These are phyloP conservation scores for Quiscalus mexicanus DNA, from an alignment of 2,113 vertebrate genomes.

Conservation along the genomic window DNA sequence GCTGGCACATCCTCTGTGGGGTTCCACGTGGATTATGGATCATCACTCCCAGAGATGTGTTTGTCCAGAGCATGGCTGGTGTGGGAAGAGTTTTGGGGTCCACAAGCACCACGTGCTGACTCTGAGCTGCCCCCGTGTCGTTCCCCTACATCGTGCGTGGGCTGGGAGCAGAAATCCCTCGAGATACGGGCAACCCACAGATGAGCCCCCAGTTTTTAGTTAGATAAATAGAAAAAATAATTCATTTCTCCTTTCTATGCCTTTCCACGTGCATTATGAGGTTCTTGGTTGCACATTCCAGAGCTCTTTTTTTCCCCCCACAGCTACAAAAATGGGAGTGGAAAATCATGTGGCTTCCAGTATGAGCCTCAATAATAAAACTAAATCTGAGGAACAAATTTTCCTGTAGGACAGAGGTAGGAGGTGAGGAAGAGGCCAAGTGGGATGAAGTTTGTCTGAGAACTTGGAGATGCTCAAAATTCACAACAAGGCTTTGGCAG, in stretches of 20 bases:
- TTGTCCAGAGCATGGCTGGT: background rate
- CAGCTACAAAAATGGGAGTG: background rate
- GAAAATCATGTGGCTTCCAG: background rate
- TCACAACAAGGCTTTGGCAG: background rate
- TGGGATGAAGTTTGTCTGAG: background rate
- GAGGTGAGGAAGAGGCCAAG: background rate
- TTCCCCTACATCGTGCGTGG: fast-evolving
- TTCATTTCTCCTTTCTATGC: background rate
- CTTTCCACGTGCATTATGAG: background rate
- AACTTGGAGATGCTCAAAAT: background rate
- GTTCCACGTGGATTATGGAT: fast-evolving
- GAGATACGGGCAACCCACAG: background rate
- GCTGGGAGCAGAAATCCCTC: background rate
- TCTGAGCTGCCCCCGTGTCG: background rate
- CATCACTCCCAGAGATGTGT: fast-evolving
- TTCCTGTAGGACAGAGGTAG: background rate
- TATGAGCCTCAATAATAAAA: background rate
- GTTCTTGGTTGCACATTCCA: background rate
- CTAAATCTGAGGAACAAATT: background rate
- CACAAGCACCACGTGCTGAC: fast-evolving
- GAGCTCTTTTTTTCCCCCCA: background rate
- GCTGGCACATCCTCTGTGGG: fast-evolving
- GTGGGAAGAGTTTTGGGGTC: background rate
- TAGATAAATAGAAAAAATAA: background rate
- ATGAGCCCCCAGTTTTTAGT: background rate